Percentiles rank a stretch among this genome's conserved stretches.
These are phyloP conservation scores for Corvus moneduloides DNA, from an alignment of 2,113 vertebrate genomes.

Conservation along the genomic window DNA sequence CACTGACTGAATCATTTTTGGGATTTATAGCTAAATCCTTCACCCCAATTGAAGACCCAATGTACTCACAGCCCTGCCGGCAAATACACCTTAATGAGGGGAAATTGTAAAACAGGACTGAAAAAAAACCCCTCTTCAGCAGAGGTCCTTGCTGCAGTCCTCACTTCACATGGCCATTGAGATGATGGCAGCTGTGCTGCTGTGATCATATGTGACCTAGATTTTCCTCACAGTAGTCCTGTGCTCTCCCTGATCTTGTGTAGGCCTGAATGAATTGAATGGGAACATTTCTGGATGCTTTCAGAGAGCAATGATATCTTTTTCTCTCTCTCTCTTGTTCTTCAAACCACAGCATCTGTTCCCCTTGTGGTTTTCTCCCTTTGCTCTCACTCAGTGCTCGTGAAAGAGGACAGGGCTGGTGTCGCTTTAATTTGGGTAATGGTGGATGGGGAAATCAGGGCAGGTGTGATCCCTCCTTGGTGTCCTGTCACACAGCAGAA, in stretches of 20 bases:
- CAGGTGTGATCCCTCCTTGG: background rate
- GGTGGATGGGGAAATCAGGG: conserved; percentile 46
- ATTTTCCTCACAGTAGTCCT: conserved; percentile 36
- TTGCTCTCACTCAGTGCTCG: conserved; percentile 2
- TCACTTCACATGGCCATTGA: conserved; percentile 17
- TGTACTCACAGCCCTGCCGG: background rate
- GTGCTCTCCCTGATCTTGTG: conserved; percentile 27
- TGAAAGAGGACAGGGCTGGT: conserved; percentile 37
- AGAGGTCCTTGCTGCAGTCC: conserved; percentile 21
- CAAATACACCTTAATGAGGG: conserved; percentile 36
- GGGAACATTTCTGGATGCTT: conserved; percentile 44
- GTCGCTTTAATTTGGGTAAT: conserved; percentile 40
- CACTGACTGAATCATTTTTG: conserved; percentile 15
- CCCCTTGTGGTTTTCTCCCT: conserved; percentile 42
- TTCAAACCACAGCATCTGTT: conserved; percentile 49
- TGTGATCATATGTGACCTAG: conserved; percentile 56
- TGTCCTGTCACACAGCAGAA: background rate
- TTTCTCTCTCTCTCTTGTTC: conserved; percentile 25
- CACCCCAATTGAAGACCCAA: conserved; percentile 11
- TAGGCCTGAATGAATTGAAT: conserved; percentile 19
- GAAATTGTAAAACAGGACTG: background rate
- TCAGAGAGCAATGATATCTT: conserved; percentile 36
- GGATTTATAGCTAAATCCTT: conserved; percentile 21
- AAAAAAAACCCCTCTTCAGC: background rate
- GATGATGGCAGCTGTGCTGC: conserved; percentile 10